phyloP scores from a whole-genome alignment of 1,140 invertebrate species.

The Ooceraea biroi region DNA sequence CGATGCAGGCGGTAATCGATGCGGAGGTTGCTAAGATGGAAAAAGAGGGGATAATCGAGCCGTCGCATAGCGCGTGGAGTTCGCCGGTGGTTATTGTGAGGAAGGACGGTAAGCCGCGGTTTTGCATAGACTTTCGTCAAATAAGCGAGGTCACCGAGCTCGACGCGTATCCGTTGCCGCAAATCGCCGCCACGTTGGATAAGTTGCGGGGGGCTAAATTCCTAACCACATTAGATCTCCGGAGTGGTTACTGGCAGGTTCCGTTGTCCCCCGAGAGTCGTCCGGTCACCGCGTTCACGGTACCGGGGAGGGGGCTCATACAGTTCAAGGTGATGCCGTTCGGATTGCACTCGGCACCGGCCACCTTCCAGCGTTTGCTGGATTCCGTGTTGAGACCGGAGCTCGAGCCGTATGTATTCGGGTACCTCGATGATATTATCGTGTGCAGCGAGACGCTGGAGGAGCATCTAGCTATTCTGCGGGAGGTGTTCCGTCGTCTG shows the following conservation, averaged over 20 bases:
- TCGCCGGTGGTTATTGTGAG: slow-evolving; percentile 87
- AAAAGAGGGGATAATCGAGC: slow-evolving; percentile 80
- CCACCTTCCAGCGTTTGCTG: slow-evolving; percentile 12
- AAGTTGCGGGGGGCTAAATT: neutral
- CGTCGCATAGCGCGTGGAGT: slow-evolving; percentile 83
- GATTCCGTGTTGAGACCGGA: slow-evolving; percentile 69
- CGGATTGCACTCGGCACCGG: slow-evolving; percentile 9
- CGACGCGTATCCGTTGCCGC: neutral
- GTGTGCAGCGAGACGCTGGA: slow-evolving; percentile 65
- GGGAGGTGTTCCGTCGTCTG: slow-evolving; percentile 11
- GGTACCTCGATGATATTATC: slow-evolving; percentile 76
- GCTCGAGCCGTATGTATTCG: slow-evolving; percentile 70
- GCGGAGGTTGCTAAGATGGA: slow-evolving; percentile 73
- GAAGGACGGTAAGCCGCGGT: slow-evolving; percentile 79
- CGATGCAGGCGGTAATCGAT: slow-evolving; percentile 52
- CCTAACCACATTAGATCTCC: too few relatives aligned
- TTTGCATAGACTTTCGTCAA: slow-evolving; percentile 54
- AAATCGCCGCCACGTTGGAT: neutral
- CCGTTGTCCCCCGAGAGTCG: neutral
- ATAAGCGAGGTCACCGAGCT: neutral
- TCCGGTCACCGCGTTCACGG: slow-evolving; percentile 10
- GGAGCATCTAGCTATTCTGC: slow-evolving; percentile 59
- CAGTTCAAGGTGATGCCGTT: slow-evolving; percentile 1
- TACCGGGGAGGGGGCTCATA: neutral
- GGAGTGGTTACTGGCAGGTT: too few relatives aligned